These are phyloP conservation scores for Gadus macrocephalus DNA, from an alignment of 2,113 vertebrate genomes.

Conservation along the genomic window DNA sequence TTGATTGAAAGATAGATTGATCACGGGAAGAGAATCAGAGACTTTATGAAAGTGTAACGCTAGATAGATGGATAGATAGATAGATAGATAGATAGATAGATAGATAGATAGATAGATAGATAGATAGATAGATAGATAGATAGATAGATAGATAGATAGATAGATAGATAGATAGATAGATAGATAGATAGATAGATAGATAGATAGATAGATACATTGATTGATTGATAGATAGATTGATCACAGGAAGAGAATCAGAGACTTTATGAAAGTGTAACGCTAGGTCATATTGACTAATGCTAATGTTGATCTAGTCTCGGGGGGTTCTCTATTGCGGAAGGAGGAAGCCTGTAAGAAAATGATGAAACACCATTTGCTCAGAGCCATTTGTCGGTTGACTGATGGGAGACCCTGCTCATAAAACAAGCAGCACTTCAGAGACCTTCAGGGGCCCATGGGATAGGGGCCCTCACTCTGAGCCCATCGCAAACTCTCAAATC, in stretches of 20 bases:
- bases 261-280: background rate
- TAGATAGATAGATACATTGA: background rate
- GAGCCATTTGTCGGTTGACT: constrained; percentile 43
- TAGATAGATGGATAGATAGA: background rate
- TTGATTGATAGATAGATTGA: background rate
- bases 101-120: too few species aligned
- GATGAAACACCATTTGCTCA: constrained; percentile 56
- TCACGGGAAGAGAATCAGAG: background rate
- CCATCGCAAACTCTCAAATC: constrained; percentile 1
- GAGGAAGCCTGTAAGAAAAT: constrained; percentile 39
- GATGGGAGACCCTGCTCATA: constrained; percentile 34
- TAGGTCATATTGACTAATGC: background rate
- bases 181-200: too few species aligned
- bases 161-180: too few species aligned
- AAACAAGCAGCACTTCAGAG: constrained; percentile 40
- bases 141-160: too few species aligned
- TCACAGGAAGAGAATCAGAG: background rate
- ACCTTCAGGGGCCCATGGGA: background rate
- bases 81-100: too few species aligned
- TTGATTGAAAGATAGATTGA: background rate
- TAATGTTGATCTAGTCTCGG: background rate
- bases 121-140: too few species aligned
- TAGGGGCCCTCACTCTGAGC: background rate
- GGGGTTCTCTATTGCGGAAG: constrained; percentile 1
- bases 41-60: background rate